Conservation (phyloP, 1,140 invertebrate genomes). For the Drosophila varians region DNA sequence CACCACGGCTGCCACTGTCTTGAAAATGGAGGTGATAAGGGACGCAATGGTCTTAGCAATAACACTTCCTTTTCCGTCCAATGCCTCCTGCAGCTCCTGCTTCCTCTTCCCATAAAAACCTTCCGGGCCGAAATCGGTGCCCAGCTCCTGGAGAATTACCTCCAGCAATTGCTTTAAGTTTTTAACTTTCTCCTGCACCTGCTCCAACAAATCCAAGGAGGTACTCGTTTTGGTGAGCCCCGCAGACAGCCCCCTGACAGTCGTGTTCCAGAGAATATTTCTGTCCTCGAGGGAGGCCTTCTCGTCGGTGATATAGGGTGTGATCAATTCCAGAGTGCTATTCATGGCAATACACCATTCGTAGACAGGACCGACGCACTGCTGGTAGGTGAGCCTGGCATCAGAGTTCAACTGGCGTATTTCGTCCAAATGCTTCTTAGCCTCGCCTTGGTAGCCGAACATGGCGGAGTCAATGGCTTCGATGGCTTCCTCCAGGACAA, state of each 20-base stretch:
- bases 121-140: not conserved
- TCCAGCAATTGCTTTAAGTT: not conserved
- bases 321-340: not conserved
- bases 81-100: not conserved
- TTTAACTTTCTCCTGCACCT: not conserved
- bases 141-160: not conserved
- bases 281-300: not conserved
- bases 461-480: not conserved
- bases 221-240: not conserved
- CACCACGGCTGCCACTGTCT: not conserved
- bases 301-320: not conserved
- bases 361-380: not conserved
- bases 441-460: not conserved
- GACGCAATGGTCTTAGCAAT: not conserved
- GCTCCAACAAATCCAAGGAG: not conserved
- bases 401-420: not conserved
- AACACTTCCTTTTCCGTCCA: not conserved
- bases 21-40: not conserved
- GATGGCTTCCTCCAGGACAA: not conserved
- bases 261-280: not conserved
- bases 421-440: not conserved
- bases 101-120: not conserved
- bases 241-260: not conserved
- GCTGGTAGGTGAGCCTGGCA: not conserved
- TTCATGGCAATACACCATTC: not conserved